Base-by-base conservation (phyloP, 1,140 invertebrate species). In the Carcinoscorpius rotundicauda region DNA sequence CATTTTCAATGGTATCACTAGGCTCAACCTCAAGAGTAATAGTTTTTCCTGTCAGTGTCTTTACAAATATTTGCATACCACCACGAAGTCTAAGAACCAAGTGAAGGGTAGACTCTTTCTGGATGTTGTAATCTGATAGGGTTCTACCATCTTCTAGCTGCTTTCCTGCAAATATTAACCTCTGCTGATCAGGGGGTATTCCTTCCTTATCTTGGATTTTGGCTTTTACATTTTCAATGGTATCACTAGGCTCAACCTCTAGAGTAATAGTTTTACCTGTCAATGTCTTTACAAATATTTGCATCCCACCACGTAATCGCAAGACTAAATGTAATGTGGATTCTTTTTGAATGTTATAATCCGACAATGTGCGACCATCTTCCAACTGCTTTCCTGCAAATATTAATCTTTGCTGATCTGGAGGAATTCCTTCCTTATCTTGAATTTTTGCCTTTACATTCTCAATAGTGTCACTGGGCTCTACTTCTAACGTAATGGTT, bases 371-470 rank as follows among this genome's bases (percentile, higher is more conserved):
- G 3, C 78, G 73, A 5, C 80, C 80, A 76, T 81, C 79, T 75
- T 81, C 80, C 11, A 81, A 68, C 68, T 78, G 79, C 70, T 78
- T 79, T 55, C 81, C 82, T 68, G 78, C 79, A 73, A 81, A 83
- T 69, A 82, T 81, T 62, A 82, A 69, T 62, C 81, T 73, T 66
- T 80, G 77, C 65, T 82, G 78, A 66, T 80, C 79, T 66, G 76
- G 75, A 53, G 79, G 78, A 69, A 74, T 76, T 72, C 76, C 76
- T 75, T 83, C 82, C 71, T 81, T 82, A 69, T 81, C 80, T 78
- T 94, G 89, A 75, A 95, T 93, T 76, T 93, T 93, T 49, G 89
- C 86, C 77, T 94, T 94, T 3, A 94, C 89, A 87, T 93, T 92
- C 79, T 94, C 90, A 75, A 94, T 94, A 49, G 91, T 92, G 76